Conservation (phyloP, 2,113 vertebrate genomes). For the Thamnophis sirtalis region DNA sequence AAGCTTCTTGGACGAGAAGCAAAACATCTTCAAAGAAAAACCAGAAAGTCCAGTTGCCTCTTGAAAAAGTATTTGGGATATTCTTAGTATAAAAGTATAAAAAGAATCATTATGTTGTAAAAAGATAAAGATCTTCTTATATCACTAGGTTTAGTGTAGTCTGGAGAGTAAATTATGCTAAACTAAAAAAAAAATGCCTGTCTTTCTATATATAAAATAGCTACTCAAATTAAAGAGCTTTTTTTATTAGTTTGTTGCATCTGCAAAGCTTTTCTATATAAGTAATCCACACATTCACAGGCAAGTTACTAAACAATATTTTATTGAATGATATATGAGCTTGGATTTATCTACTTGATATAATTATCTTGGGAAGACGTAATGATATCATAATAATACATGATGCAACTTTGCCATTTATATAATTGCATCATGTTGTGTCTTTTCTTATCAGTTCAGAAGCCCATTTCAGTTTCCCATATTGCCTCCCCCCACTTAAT, state of each 20-base stretch:
- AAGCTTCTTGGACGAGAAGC: too few species aligned
- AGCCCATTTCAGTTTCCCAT: background rate
- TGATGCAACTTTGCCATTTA: background rate
- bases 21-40: too few species aligned
- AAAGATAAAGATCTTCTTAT: background rate
- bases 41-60: too few species aligned
- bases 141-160: background rate
- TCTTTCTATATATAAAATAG: background rate
- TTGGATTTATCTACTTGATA: background rate
- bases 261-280: background rate
- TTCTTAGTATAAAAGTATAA: background rate
- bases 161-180: background rate
- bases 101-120: background rate
- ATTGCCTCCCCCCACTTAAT: background rate
- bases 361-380: background rate
- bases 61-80: too few species aligned
- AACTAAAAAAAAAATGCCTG: background rate
- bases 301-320: background rate
- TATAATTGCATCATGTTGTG: background rate
- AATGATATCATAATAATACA: background rate
- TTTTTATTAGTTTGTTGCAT: background rate
- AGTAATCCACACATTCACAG: background rate
- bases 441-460: background rate
- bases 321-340: background rate
- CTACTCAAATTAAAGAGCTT: background rate